Evolutionary conservation across 2,797 vertebrate species (phyloP).

Genomic region (Spinus pinus): DNA sequence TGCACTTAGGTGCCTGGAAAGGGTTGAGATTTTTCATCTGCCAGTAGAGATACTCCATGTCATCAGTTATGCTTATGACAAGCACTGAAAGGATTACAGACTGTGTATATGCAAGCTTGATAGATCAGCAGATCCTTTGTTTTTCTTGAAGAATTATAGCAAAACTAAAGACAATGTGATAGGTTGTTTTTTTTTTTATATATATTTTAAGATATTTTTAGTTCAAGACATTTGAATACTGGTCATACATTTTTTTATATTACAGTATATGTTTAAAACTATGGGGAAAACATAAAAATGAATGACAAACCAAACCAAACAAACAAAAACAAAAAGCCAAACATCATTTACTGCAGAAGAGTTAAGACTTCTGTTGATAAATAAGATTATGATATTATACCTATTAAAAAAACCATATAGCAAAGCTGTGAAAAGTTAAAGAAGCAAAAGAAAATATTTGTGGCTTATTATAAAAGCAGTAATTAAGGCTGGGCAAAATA

Average conservation of each 20-base stretch:
- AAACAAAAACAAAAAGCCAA: background rate
- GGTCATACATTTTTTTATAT: background rate
- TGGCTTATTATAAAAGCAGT: background rate
- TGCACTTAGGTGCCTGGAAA: background rate
- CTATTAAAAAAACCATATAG: background rate
- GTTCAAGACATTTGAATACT: background rate
- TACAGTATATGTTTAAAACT: background rate
- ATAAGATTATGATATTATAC: background rate
- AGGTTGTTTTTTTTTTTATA: background rate
- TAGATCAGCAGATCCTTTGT: background rate
- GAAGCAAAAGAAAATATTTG: background rate
- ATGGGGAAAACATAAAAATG: background rate
- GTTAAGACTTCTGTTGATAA: background rate
- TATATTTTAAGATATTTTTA: background rate
- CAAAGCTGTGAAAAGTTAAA: background rate
- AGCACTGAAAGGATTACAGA: background rate
- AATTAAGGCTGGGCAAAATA: background rate
- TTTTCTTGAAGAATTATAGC: background rate
- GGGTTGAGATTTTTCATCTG: background rate
- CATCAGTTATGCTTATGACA: background rate
- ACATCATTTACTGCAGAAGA: background rate
- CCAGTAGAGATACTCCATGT: background rate
- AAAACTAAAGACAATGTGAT: background rate
- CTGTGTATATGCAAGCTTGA: background rate
- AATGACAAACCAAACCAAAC: background rate